Base-by-base conservation (phyloP, 2,797 vertebrate genomes). In the Crypturellus tataupa region DNA sequence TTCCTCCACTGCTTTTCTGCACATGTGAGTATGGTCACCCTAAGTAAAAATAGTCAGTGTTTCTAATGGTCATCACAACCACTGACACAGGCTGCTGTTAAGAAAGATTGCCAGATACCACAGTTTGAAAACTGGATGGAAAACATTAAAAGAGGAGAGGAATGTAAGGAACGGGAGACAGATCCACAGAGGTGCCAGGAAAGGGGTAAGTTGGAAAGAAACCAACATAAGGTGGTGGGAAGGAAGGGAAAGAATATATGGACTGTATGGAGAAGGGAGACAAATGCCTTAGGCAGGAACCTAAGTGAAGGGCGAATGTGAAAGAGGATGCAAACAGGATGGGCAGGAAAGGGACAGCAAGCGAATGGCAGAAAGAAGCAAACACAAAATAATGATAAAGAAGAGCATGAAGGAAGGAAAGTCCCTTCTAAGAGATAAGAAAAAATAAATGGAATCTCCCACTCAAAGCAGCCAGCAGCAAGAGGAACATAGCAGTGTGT, bases 391-490 rank as follows among this genome's bases (percentile, higher is more conserved):
- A 49, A 40, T 31, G 39, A 73, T 77, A 69, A 92, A 81, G 56
- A 37, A 82, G 53, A 29, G 44, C 71, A 75, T 25, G 23, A 20
- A 95, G 70, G 77, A 92, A 3, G 27, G 44, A 31, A 2, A 83
- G 89, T 79, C 56, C 67, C 64, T 87, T 81, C 27, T 60, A 58
- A 84, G 58, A 92, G 94, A 82, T 93, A 95, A 62, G 51, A n/a
- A 80, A 88, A 96, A 91, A 91, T 64, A 91, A 88, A 91, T 72
- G 51, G 58, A 70, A 25, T 81, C 56, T 86, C 47, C 64, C 49
- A 55, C 64, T 67, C 27, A 13, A 84, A 68, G 85, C 83, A 91
- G 75, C 40, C 82, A 82, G 83, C 58, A 76, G 63, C 21, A 72
- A 69, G 56, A 85, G 25, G 40, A 70, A 10, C 37, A 3, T 47